Base-by-base conservation (phyloP, 1,140 invertebrate genomes). In the Mactra quadrangularis region DNA sequence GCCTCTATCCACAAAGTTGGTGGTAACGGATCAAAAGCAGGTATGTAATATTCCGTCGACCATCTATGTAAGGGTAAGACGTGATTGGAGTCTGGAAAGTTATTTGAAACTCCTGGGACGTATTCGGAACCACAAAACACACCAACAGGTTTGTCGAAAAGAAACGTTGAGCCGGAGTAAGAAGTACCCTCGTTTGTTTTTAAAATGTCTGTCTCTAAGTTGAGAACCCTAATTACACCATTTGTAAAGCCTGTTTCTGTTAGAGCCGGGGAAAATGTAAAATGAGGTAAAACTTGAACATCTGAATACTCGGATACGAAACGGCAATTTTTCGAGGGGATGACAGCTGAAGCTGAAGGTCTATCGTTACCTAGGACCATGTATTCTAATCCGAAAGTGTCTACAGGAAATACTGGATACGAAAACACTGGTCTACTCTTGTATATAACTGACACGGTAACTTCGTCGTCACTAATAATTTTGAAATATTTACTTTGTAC, bases 391-490 rank as follows among this genome's bases (percentile, higher is more conserved):
- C 31, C 70, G 35, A 38, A 72, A 11, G 70, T 38, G 38, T 72
- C 74, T 1, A 62, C 55, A 19, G 55, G 57, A 62, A 62, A 62
- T 19, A 76, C 27, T 33, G 22, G 55, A 22, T 29, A 45, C 17
- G 13, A 62, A 22, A 27, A n/a, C 2, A 72, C 1, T 50, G 31
- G 19, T 3, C 27, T 25, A 17, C 3, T 31, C 4, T 50, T 50
- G 13, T 19, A 33, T 9, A 76, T 2, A 29, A 76, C 59, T 31
- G 13, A 27, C 15, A 76, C 74, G 9, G 57, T 25, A 22, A 76
- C 74, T 27, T 76, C 59, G n/a, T 60, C 59, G 41, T 76, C 74
- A 17, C 57, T 31, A 41, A 31, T 29, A 64, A 76, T 62, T 33
- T 25, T 59, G 38, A 45, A 55, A 27, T 1, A 3, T 6, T 25